Evolutionary conservation across 2,113 vertebrate species (phyloP).

Genomic region (Phodopus roborovskii): DNA sequence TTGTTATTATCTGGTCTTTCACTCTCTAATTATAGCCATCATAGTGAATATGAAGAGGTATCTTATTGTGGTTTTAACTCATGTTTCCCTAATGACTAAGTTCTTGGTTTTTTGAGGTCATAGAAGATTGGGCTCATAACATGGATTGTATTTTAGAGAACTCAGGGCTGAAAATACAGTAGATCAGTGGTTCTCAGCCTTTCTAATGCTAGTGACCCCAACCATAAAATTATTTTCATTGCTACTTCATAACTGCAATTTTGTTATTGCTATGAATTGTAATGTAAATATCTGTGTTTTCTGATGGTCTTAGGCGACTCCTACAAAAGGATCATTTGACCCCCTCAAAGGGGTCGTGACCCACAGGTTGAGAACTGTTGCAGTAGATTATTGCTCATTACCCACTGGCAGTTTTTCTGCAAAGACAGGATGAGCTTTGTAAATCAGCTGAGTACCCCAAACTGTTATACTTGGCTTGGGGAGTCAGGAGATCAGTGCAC

Average conservation of each 20-base stretch:
- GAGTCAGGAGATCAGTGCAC: constrained; percentile 16
- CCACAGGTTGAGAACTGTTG: neutral
- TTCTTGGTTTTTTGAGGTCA: constrained; percentile 17
- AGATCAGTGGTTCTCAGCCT: neutral
- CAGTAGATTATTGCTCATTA: neutral
- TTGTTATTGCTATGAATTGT: neutral
- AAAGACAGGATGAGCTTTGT: constrained; percentile 19
- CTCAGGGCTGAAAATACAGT: constrained; percentile 6
- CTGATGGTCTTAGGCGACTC: neutral
- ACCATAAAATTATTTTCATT: neutral
- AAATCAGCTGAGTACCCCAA: neutral
- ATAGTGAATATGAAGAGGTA: neutral
- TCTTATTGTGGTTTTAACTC: neutral
- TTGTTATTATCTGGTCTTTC: neutral
- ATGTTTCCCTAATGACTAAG: neutral
- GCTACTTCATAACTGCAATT: neutral
- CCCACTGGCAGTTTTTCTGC: neutral
- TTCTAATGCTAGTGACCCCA: neutral
- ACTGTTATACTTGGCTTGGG: constrained; percentile 54
- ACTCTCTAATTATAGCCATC: neutral
- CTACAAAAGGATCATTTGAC: neutral
- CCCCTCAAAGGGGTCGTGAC: neutral
- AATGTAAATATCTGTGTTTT: neutral
- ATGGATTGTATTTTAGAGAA: neutral
- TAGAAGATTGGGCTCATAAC: neutral